A percentile compares a stretch with the other conserved stretches of the same genome.
phyloP scores from a whole-genome alignment of 2,888 invertebrate genomes.

The Hyalella azteca region DNA sequence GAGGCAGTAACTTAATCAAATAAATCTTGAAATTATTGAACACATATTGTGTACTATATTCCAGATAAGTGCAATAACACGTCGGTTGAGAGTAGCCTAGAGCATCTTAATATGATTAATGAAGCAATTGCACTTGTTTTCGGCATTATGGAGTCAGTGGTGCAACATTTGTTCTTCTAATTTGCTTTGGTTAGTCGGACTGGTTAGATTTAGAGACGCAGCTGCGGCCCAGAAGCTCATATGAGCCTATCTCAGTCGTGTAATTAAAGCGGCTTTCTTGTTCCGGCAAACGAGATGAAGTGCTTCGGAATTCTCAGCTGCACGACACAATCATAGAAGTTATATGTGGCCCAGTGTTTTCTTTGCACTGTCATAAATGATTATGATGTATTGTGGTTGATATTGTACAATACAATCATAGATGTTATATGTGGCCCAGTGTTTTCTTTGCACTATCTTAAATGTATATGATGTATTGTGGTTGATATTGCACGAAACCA shows the following conservation, averaged over 20 bases:
- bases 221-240: slow-evolving; percentile 28
- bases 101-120: slow-evolving; percentile 35
- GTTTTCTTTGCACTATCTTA: too few species aligned
- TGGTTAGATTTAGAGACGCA: slow-evolving; percentile 32
- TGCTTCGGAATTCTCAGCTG: background rate
- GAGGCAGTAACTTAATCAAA: too few species aligned
- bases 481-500: too few species aligned
- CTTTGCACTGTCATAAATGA: too few species aligned
- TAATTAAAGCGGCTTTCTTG: slow-evolving; percentile 34
- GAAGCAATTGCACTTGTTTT: slow-evolving; percentile 32
- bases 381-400: too few species aligned
- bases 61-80: too few species aligned
- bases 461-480: too few species aligned
- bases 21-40: too few species aligned
- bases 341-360: too few species aligned
- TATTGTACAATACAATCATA: too few species aligned
- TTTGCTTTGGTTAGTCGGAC: background rate
- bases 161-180: slow-evolving; percentile 33
- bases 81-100: background rate
- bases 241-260: slow-evolving; percentile 15
- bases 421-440: too few species aligned
- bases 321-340: background rate
- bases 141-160: slow-evolving; percentile 30
- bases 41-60: too few species aligned
- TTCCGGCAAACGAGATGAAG: slow-evolving; percentile 9